phyloP scores from a whole-genome alignment of 2,797 vertebrate genomes.

The Falco columbarius region DNA sequence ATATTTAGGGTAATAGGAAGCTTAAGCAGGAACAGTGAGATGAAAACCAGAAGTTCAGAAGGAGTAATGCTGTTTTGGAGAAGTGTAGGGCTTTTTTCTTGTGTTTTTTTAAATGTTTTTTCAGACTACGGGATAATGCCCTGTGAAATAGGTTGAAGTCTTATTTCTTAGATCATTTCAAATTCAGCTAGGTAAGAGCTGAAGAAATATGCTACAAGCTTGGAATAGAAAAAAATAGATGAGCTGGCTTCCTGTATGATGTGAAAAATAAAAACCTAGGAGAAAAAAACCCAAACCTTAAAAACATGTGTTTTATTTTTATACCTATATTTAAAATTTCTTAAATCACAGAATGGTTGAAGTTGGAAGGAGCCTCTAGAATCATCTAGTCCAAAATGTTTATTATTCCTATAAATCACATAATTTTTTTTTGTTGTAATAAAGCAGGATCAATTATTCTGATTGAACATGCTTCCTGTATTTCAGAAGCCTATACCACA shows the following conservation, averaged over 20 bases:
- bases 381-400: background rate
- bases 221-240: background rate
- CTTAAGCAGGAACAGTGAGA: background rate
- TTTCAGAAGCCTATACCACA: background rate
- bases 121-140: background rate
- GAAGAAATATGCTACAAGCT: background rate
- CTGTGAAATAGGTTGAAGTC: background rate
- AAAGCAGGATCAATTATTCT: background rate
- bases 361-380: background rate
- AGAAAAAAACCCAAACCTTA: background rate
- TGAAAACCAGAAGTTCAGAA: background rate
- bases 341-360: background rate
- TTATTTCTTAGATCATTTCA: background rate
- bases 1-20: background rate
- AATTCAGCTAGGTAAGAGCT: background rate
- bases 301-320: background rate
- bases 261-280: background rate
- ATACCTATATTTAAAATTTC: background rate
- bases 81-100: background rate
- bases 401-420: background rate
- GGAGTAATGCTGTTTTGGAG: background rate
- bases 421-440: background rate
- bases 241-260: background rate
- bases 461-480: background rate
- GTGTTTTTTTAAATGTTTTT: background rate